phyloP scores from a whole-genome alignment of 1,140 invertebrate genomes.

The Druon quercuslanigerum region DNA sequence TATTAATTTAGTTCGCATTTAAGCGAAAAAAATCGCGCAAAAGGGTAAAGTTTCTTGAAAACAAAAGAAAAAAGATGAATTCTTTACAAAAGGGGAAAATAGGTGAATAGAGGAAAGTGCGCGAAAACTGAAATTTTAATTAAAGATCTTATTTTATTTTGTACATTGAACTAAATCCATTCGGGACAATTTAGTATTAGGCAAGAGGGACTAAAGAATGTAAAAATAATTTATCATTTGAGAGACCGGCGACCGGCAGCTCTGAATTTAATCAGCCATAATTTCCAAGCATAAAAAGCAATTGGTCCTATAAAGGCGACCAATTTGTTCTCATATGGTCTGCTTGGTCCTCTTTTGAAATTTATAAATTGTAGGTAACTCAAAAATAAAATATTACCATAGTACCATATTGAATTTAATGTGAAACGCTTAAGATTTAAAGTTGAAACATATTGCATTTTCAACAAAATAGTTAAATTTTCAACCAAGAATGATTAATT shows the following conservation, averaged over 20 bases:
- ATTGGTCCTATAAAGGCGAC: slow-evolving; percentile 9
- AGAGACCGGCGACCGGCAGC: background rate
- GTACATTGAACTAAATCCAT: background rate
- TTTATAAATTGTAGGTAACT: background rate
- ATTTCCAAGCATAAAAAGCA: slow-evolving; percentile 18
- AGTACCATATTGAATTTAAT: too few relatives aligned
- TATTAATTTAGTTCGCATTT: background rate
- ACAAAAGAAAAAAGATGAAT: too few relatives aligned
- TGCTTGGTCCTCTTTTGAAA: too few relatives aligned
- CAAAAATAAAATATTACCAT: background rate
- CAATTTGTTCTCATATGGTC: background rate
- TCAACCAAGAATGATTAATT: too few relatives aligned
- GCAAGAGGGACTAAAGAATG: background rate
- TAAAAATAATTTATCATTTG: slow-evolving; percentile 1
- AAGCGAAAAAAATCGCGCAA: background rate
- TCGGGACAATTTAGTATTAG: too few relatives aligned
- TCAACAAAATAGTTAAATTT: too few relatives aligned
- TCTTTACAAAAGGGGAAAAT: too few relatives aligned
- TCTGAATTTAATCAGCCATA: slow-evolving; percentile 4
- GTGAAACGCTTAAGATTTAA: too few relatives aligned
- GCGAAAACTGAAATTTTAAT: background rate
- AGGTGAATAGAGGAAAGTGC: too few relatives aligned
- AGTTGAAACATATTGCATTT: too few relatives aligned
- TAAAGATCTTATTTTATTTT: background rate
- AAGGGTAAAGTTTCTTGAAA: too few relatives aligned